Evolutionary conservation across 1,140 invertebrate genomes (phyloP), one percentile per base, ranked within the genome.

Genomic region (Lineus longissimus): DNA sequence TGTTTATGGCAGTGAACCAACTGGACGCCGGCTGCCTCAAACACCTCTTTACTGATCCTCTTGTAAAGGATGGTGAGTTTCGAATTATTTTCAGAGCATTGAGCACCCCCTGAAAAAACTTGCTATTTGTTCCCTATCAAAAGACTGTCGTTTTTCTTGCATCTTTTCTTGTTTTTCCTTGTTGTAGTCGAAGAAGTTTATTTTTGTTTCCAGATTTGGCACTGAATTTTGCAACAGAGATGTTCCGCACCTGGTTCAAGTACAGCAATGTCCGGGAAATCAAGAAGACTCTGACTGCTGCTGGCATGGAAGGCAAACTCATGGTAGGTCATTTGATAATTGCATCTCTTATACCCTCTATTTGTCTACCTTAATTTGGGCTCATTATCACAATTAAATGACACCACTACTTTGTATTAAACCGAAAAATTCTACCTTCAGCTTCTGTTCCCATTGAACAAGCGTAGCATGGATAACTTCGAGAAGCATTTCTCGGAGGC

Each of bases 191-290:
- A 43, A 23, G n/a, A 51, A 23, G 6, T 51, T n/a, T 19, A 51
- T 27, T 30, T 47, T 2, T 58, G 43, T 55, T 70, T 66, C 11
- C 67, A 83, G 80, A 77, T 62, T 70, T 83, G 77, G 93, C 94
- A 63, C 85, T 96, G 68, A 92, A 96, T 67, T 97, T 97, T 83
- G 86, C 96, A 71, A 86, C 94, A 71, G 90, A 94, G 83, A 89
- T 97, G 71, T 95, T 96, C 83, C 86, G 89, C 69, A 91, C 90
- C 67, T 94, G 94, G 87, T 92, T 95, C 79, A 86, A 88, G 75
- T 93, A 97, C 77, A 93, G 92, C 73, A 94, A 95, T 68, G 87
- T 93, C 66, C 82, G 88, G 64, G 91, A 89, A 78, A 85, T 97
- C 41, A 90, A 91, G 81, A 89, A 90, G 66, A 88, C 91, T 68